A percentile compares a stretch with the other conserved stretches of the same genome.
Evolutionary conservation across 2,113 vertebrate species (phyloP).

Genomic region (Oceanodroma tethys): DNA sequence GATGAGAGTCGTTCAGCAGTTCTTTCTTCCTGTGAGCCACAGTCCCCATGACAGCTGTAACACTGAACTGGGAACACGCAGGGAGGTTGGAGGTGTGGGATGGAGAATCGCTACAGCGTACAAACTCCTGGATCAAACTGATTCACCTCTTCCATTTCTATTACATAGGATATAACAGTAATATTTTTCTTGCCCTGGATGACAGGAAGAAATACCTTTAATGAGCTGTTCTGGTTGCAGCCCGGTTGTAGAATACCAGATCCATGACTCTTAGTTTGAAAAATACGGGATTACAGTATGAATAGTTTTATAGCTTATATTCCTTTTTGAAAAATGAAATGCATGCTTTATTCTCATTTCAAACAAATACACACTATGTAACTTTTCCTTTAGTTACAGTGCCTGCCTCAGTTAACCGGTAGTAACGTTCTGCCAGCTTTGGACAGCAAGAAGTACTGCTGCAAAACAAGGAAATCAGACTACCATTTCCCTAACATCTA

Average conservation of each 20-base stretch:
- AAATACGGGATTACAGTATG: neutral
- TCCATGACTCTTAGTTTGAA: neutral
- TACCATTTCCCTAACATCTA: conserved; percentile 93
- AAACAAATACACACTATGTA: neutral
- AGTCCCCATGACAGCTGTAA: neutral
- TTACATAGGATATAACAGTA: neutral
- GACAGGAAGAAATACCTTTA: neutral
- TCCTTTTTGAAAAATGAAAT: neutral
- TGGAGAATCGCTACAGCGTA: neutral
- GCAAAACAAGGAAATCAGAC: conserved; percentile 82
- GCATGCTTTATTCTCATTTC: neutral
- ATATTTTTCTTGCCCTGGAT: neutral
- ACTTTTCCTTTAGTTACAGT: conserved; percentile 67
- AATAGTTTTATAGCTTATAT: neutral
- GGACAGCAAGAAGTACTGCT: conserved; percentile 87
- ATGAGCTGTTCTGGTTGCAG: neutral
- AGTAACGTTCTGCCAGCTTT: conserved; percentile 83
- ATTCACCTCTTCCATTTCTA: neutral
- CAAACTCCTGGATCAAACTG: neutral
- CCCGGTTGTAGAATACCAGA: neutral
- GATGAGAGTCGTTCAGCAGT: no score
- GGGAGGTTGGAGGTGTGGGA: neutral
- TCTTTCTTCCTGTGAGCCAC: neutral
- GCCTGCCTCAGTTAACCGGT: conserved; percentile 87
- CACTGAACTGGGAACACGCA: neutral